These are phyloP conservation scores for Drosophila recens DNA, from an alignment of 2,888 invertebrate species.

Conservation along the genomic window DNA sequence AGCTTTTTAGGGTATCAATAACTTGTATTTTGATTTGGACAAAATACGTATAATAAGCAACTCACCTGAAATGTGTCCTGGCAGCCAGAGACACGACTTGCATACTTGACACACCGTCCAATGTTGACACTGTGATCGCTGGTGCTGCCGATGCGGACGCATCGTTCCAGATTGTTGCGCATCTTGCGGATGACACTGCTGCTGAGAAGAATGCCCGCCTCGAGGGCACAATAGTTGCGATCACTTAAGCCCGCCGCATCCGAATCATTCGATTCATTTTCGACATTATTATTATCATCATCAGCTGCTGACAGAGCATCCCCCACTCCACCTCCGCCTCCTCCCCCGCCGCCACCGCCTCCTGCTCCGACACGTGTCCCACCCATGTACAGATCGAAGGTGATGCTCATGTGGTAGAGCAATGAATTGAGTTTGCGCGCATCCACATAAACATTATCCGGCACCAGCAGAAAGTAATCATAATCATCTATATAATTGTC, in stretches of 20 bases:
- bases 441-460: constrained; percentile 94
- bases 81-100: constrained; percentile 84
- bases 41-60: no score
- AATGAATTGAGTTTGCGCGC: constrained; percentile 90
- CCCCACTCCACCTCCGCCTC: background rate
- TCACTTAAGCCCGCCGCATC: constrained; percentile 67
- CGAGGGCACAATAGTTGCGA: constrained; percentile 86
- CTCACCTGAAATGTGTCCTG: constrained; percentile 86
- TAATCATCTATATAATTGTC: constrained; percentile 95
- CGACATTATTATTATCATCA: constrained; percentile 1
- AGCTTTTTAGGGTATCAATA: no score
- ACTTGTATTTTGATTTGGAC: no score
- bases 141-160: constrained; percentile 93
- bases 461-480: constrained; percentile 96
- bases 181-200: constrained; percentile 93
- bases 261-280: constrained; percentile 32
- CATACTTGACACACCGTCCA: constrained; percentile 90
- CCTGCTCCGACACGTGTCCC: constrained; percentile 86
- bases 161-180: constrained; percentile 93
- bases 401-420: constrained; percentile 92
- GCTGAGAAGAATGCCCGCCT: constrained; percentile 94
- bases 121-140: constrained; percentile 94
- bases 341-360: constrained; percentile 6
- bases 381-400: constrained; percentile 94
- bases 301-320: background rate